Conservation (phyloP, 2,113 vertebrate genomes). For the Cyanoramphus novaezelandiae region DNA sequence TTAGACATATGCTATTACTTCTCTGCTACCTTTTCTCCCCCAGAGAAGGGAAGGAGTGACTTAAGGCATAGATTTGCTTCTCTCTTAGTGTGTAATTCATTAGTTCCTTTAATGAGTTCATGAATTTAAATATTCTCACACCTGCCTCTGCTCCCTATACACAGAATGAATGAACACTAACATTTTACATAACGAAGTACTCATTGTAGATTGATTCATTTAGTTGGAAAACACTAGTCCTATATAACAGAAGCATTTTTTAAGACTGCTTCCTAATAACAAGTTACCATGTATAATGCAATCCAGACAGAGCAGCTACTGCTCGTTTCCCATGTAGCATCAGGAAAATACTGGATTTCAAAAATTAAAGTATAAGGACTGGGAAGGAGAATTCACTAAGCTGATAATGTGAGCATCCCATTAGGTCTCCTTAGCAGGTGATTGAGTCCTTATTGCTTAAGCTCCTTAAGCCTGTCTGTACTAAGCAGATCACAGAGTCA, state of each 20-base stretch:
- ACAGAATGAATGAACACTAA: background rate
- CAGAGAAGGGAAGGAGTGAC: background rate
- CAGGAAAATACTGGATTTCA: background rate
- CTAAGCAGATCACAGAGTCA: background rate
- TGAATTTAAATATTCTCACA: conserved; percentile 14
- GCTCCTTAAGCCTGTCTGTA: background rate
- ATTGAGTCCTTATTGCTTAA: background rate
- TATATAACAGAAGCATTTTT: background rate
- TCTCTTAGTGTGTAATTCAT: background rate
- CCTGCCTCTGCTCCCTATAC: background rate
- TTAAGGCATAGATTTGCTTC: background rate
- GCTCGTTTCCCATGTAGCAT: background rate
- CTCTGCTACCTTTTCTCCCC: background rate
- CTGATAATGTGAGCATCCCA: background rate
- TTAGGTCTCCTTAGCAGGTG: background rate
- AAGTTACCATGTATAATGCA: background rate
- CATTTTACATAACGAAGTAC: background rate
- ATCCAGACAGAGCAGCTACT: background rate
- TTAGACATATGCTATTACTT: background rate
- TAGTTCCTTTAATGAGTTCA: conserved; percentile 16
- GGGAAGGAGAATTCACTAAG: background rate
- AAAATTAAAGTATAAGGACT: background rate
- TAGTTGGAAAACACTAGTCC: background rate
- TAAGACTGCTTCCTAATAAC: background rate
- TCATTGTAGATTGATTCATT: background rate